A percentile compares a stretch with the other conserved stretches of the same genome.
These are phyloP conservation scores for Stegodyphus mimosarum DNA, from an alignment of 1,140 invertebrate genomes.

Conservation along the genomic window DNA sequence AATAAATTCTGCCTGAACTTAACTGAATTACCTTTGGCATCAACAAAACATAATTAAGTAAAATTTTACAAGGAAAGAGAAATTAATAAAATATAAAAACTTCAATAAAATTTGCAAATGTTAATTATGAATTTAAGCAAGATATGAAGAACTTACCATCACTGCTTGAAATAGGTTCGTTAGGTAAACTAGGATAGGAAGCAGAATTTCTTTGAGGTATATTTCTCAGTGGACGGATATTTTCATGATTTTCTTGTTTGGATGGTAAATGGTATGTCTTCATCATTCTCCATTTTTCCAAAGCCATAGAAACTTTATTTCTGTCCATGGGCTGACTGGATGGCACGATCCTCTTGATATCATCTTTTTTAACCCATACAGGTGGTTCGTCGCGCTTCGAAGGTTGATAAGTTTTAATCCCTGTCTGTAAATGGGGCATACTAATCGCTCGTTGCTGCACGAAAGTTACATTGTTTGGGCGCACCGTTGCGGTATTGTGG, in stretches of 20 bases:
- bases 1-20: no score
- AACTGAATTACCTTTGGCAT: no score
- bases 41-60: no score
- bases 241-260: conserved; percentile 68
- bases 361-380: conserved; percentile 17
- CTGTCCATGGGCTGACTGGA: conserved; percentile 48
- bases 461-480: conserved; percentile 65
- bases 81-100: no score
- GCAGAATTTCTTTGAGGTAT: conserved; percentile 13
- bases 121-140: background rate
- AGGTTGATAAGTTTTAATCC: conserved; percentile 65
- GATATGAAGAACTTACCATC: conserved; percentile 28
- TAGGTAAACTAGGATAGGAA: conserved; percentile 41
- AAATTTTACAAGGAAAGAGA: no score
- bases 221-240: conserved; percentile 10
- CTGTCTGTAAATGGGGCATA: conserved; percentile 78
- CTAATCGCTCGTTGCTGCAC: conserved; percentile 77
- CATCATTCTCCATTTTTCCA: conserved; percentile 58
- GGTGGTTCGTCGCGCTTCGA: background rate
- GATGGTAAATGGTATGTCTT: conserved; percentile 68
- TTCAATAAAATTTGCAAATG: no score
- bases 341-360: background rate
- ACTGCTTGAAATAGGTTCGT: conserved; percentile 37
- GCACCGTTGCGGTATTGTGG: conserved; percentile 64
- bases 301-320: conserved; percentile 41